These are phyloP conservation scores for Choreutis nemorana DNA, from an alignment of 2,888 invertebrate genomes.

Conservation along the genomic window DNA sequence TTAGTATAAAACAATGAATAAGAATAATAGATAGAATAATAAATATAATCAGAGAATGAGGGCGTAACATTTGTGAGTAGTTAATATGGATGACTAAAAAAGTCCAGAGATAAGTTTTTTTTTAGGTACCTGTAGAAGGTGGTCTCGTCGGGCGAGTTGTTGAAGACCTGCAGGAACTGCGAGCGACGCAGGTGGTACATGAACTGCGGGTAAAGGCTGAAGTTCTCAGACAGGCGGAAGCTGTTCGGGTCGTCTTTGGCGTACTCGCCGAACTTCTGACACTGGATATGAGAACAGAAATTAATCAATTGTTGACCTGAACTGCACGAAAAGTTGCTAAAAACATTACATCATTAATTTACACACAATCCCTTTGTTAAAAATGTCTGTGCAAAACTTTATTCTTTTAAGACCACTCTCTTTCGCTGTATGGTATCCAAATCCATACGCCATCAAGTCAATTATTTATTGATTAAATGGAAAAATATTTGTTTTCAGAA, in stretches of 20 bases:
- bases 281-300: constrained; percentile 76
- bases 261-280: constrained; percentile 99
- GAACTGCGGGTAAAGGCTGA: constrained; percentile 98
- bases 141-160: constrained; percentile 99
- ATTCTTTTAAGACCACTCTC: too few relatives aligned
- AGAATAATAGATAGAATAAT: too few relatives aligned
- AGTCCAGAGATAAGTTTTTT: neutral
- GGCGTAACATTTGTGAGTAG: neutral
- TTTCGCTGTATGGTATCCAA: too few relatives aligned
- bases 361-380: too few relatives aligned
- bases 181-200: constrained; percentile 99
- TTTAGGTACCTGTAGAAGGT: constrained; percentile 86
- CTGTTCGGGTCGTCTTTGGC: constrained; percentile 97
- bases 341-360: too few relatives aligned
- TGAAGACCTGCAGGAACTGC: constrained; percentile 99
- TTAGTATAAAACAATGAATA: too few relatives aligned
- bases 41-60: neutral
- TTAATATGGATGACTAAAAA: neutral
- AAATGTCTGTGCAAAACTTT: too few relatives aligned
- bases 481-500: too few relatives aligned
- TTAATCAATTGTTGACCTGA: constrained; percentile 65
- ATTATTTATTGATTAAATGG: too few relatives aligned
- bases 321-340: too few relatives aligned
- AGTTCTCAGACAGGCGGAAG: constrained; percentile 95
- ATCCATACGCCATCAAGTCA: too few relatives aligned